Base-by-base conservation (phyloP, 2,113 vertebrate genomes). In the Pterocles gutturalis region DNA sequence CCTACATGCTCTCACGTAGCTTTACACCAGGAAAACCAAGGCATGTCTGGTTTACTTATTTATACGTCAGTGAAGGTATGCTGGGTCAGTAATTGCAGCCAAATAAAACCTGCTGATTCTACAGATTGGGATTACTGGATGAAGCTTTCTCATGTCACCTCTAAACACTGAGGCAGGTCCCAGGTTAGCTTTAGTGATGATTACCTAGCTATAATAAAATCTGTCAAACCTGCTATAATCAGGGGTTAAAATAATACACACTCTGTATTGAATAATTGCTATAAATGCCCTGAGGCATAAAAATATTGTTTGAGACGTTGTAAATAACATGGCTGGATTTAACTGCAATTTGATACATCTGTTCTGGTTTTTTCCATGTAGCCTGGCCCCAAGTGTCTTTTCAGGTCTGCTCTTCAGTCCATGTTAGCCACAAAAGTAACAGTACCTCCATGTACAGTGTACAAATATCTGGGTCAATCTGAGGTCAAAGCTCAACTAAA, bases 191-290 rank as follows among this genome's bases (percentile, higher is more conserved):
- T 94, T 93, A 91, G 67, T 82, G 85, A 90, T 85, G 58, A 95
- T 71, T 93, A 77, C 75, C 81, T 80, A 72, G 41, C 65, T 76
- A 70, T 79, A 96, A 81, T 31, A 31, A 61, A 84, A 83, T 53
- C 64, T 70, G 65, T 91, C 94, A 94, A 89, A 95, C 58, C 79
- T 66, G 29, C 75, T 58, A 29, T 24, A 36, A 83, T 70, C 57
- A 90, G 28, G 15, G 55, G 75, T 46, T 57, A 75, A 96, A 95
- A 92, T 83, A 96, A 91, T 87, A 60, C 48, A 85, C 49, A 65
- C 34, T 67, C 51, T 38, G 22, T 67, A 71, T 62, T 87, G 83
- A 88, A 90, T 97, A 97, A 96, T 94, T 94, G 69, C 72, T 82
- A 51, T 58, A 93, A 95, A 93, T 80, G 85, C 55, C 93, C 89